Percentiles rank a stretch among this genome's conserved stretches.
These are phyloP conservation scores for Stenoptilia bipunctidactyla DNA, from an alignment of 2,888 invertebrate genomes.

Conservation along the genomic window DNA sequence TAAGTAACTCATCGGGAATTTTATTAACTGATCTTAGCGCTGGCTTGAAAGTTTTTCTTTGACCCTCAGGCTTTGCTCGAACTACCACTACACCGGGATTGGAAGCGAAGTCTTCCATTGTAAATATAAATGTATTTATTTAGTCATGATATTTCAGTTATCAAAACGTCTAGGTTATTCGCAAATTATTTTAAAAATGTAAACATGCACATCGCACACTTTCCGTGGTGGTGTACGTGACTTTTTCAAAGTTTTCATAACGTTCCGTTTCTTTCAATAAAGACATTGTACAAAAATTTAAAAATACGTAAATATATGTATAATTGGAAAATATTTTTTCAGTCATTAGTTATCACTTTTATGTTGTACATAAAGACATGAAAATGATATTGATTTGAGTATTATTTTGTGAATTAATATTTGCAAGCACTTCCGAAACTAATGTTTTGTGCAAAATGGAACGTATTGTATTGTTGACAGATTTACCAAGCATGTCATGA, in stretches of 20 bases:
- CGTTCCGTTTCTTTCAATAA: not conserved
- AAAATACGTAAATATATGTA: no score
- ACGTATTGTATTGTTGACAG: no score
- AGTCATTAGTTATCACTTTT: no score
- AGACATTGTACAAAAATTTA: not conserved
- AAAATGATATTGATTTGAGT: no score
- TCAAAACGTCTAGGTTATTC: not conserved
- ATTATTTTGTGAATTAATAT: no score
- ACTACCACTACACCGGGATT: constrained; percentile 74
- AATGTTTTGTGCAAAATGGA: no score
- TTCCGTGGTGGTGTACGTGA: constrained; percentile 53
- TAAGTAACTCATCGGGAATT: constrained; percentile 83
- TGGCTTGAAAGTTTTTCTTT: constrained; percentile 84
- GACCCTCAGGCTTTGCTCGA: constrained; percentile 79
- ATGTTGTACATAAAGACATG: no score
- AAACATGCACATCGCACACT: constrained; percentile 41
- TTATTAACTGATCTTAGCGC: constrained; percentile 78
- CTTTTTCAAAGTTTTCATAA: constrained; percentile 28
- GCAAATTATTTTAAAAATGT: constrained; percentile 24
- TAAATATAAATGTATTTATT: not conserved
- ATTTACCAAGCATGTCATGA: no score
- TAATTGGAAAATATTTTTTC: not conserved
- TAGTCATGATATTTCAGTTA: not conserved
- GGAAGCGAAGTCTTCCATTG: constrained; percentile 44
- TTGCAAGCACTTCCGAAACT: no score